phyloP scores from a whole-genome alignment of 1,140 invertebrate species.

The Adoxophyes honmai region DNA sequence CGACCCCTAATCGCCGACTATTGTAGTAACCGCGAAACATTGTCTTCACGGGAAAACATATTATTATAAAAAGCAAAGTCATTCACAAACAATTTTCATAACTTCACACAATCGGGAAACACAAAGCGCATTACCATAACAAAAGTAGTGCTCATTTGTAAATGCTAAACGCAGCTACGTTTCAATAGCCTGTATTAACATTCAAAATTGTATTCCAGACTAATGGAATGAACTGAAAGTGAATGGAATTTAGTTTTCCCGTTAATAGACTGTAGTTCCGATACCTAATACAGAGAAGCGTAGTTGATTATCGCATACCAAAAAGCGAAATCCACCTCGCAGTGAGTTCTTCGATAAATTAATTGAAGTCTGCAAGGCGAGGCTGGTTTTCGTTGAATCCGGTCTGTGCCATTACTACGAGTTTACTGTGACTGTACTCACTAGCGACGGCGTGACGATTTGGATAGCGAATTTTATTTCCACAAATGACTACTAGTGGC shows the following conservation, averaged over 20 bases:
- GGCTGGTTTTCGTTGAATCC: slow-evolving; percentile 44
- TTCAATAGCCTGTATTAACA: slow-evolving; percentile 10
- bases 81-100: neutral
- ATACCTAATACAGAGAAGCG: slow-evolving; percentile 26
- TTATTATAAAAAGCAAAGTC: too few relatives aligned
- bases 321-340: slow-evolving; percentile 29
- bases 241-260: neutral
- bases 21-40: too few relatives aligned
- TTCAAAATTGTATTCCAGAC: neutral
- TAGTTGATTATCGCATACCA: slow-evolving; percentile 35
- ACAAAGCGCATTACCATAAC: slow-evolving; percentile 7
- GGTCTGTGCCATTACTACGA: slow-evolving; percentile 38
- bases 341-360: slow-evolving; percentile 35
- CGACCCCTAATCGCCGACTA: too few relatives aligned
- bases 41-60: too few relatives aligned
- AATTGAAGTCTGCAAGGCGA: slow-evolving; percentile 32
- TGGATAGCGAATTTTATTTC: too few relatives aligned
- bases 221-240: slow-evolving; percentile 5
- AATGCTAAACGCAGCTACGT: neutral
- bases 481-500: too few relatives aligned
- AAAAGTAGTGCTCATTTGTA: neutral
- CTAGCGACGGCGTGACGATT: too few relatives aligned
- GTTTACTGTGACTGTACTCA: too few relatives aligned
- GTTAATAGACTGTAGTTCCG: slow-evolving; percentile 7
- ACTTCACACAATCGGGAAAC: neutral